Evolutionary conservation across 2,888 invertebrate genomes (phyloP).

Genomic region (Pegoplata infirma): DNA sequence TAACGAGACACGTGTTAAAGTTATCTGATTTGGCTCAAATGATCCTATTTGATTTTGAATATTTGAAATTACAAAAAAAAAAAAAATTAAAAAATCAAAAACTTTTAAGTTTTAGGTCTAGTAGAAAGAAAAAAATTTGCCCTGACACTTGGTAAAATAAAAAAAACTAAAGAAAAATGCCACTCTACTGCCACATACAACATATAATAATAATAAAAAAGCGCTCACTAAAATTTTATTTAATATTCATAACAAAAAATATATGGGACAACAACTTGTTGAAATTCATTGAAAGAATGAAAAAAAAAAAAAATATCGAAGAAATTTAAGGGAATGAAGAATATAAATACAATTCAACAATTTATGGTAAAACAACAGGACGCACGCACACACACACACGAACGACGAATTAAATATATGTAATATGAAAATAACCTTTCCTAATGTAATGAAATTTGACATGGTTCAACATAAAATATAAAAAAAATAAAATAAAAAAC

Average conservation of each 20-base stretch:
- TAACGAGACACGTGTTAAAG: no score
- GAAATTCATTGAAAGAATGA: conserved; percentile 54
- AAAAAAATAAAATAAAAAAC: not conserved
- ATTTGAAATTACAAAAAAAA: no score
- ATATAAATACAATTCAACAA: not conserved
- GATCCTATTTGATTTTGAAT: no score
- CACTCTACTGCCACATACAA: no score
- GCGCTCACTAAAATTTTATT: not conserved
- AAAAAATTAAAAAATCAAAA: no score
- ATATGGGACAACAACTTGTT: conserved; percentile 61
- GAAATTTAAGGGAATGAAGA: conserved; percentile 2
- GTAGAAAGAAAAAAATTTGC: no score
- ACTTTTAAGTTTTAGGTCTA: no score
- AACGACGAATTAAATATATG: not conserved
- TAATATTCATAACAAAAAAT: conserved; percentile 8
- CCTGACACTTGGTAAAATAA: no score
- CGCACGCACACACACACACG: conserved; percentile 6
- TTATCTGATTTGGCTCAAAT: no score
- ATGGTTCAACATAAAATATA: conserved; percentile 1
- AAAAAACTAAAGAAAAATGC: no score
- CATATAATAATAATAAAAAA: not conserved
- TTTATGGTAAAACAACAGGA: not conserved
- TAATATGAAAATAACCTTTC: conserved; percentile 21
- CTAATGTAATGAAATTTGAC: conserved; percentile 33
- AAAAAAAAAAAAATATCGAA: not conserved